A percentile compares a stretch with the other conserved stretches of the same genome.
Evolutionary conservation across 2,113 vertebrate genomes (phyloP).

Genomic region (Gobio gobio): DNA sequence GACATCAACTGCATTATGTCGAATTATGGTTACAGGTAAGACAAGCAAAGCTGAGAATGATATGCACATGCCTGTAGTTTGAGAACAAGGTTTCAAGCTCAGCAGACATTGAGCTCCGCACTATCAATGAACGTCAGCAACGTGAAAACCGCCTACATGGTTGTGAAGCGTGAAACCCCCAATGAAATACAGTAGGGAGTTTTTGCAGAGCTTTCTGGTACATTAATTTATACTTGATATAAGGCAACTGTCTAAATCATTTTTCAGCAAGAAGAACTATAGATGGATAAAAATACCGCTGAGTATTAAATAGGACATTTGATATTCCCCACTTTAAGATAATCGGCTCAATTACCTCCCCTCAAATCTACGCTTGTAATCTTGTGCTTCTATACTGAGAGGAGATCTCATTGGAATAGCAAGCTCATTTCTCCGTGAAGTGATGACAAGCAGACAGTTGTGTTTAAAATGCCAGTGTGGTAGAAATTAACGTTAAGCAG

Average conservation of each 20-base stretch:
- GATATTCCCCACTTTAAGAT: slow-evolving; percentile 23
- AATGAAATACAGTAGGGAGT: neutral
- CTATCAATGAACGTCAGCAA: neutral
- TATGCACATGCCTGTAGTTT: neutral
- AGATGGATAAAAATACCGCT: slow-evolving; percentile 20
- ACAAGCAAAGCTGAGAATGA: neutral
- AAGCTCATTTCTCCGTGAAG: slow-evolving; percentile 34
- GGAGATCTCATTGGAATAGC: slow-evolving; percentile 24
- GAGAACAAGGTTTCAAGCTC: neutral
- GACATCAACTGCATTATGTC: slow-evolving; percentile 9
- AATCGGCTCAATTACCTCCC: slow-evolving; percentile 29
- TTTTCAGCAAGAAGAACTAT: neutral
- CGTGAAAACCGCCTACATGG: neutral
- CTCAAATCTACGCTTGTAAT: slow-evolving; percentile 2
- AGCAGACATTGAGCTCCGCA: neutral
- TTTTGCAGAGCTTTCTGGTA: neutral
- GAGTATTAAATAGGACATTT: slow-evolving; percentile 28
- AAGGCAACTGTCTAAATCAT: neutral
- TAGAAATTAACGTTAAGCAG: slow-evolving; percentile 50
- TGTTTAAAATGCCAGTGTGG: slow-evolving; percentile 46
- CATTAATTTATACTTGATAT: slow-evolving; percentile 3
- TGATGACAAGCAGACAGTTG: slow-evolving; percentile 50
- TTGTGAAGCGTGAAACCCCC: neutral
- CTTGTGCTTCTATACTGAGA: slow-evolving; percentile 12
- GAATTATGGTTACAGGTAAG: neutral